Percentiles rank a stretch among this genome's conserved stretches.
Evolutionary conservation across 1,140 invertebrate genomes (phyloP).

Genomic region (Temnothorax curvispinosus): DNA sequence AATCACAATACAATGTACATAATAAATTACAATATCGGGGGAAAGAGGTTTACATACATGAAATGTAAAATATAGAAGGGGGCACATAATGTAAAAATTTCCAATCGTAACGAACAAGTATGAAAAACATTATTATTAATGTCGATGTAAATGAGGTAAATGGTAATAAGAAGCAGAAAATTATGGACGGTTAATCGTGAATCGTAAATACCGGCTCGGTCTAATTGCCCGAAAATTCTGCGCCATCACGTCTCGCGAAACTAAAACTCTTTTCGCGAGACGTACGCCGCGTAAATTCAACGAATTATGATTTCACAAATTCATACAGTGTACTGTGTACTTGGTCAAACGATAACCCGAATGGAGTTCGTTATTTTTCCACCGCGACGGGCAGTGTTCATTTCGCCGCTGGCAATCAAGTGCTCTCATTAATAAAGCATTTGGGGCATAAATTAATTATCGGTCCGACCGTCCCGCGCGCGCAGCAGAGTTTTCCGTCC

Average conservation of each 20-base stretch:
- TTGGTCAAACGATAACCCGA: background rate
- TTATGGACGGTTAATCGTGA: background rate
- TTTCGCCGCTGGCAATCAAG: conserved; percentile 51
- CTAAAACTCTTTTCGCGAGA: background rate
- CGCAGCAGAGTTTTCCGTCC: background rate
- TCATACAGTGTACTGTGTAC: background rate
- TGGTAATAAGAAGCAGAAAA: background rate
- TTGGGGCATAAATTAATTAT: conserved; percentile 52
- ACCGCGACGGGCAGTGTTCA: background rate
- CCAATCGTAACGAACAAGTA: background rate
- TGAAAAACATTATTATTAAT: background rate
- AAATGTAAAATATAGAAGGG: too few relatives aligned
- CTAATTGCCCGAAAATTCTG: conserved; percentile 7
- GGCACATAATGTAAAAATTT: background rate
- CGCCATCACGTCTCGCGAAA: background rate
- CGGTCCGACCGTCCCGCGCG: background rate
- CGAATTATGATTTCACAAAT: conserved; percentile 16
- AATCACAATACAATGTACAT: background rate
- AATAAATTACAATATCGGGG: background rate
- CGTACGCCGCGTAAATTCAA: background rate
- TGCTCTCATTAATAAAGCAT: conserved; percentile 58
- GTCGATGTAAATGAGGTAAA: background rate
- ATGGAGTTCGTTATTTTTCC: conserved; percentile 36
- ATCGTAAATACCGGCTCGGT: background rate
- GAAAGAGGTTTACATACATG: background rate